phyloP scores from a whole-genome alignment of 2,797 vertebrate genomes.

The Acipenser ruthenus region DNA sequence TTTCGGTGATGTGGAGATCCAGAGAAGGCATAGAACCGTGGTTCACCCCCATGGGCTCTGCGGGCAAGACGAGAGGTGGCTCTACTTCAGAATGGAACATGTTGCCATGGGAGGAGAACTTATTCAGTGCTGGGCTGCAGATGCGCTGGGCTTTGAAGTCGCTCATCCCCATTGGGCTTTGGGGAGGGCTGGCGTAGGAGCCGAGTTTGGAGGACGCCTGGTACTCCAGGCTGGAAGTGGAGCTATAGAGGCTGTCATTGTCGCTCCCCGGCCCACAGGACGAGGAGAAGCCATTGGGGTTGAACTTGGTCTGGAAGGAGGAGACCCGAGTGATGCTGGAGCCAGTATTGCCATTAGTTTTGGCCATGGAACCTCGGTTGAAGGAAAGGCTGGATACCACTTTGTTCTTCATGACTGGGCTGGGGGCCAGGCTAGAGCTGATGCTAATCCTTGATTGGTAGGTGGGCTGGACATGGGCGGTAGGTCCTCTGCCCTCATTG shows the following conservation, averaged over 20 bases:
- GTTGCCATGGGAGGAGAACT: conserved; percentile 61
- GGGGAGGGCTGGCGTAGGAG: conserved; percentile 35
- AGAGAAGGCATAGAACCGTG: conserved; percentile 59
- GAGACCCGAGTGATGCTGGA: conserved; percentile 46
- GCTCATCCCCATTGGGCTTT: conserved; percentile 29
- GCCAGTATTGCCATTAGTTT: conserved; percentile 35
- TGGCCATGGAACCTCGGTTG: conserved; percentile 51
- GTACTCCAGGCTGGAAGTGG: conserved; percentile 74
- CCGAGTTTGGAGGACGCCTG: conserved; percentile 38
- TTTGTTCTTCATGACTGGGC: conserved; percentile 46
- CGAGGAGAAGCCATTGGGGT: conserved; percentile 50
- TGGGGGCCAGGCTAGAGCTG: conserved; percentile 40
- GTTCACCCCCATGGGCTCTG: conserved; percentile 37
- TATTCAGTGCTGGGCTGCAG: conserved; percentile 45
- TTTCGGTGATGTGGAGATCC: conserved; percentile 65
- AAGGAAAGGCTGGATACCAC: conserved; percentile 60
- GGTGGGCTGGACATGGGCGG: conserved; percentile 29
- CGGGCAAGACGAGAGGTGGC: conserved; percentile 29
- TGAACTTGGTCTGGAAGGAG: conserved; percentile 67
- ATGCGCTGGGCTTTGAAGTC: conserved; percentile 32
- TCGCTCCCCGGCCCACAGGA: conserved; percentile 64
- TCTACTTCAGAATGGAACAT: conserved; percentile 56
- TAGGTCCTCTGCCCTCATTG: conserved; percentile 31
- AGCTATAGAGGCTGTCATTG: conserved; percentile 75
- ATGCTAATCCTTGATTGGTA: conserved; percentile 40